Conservation (phyloP, 2,113 vertebrate species). For the Erythrocercus mccallii region DNA sequence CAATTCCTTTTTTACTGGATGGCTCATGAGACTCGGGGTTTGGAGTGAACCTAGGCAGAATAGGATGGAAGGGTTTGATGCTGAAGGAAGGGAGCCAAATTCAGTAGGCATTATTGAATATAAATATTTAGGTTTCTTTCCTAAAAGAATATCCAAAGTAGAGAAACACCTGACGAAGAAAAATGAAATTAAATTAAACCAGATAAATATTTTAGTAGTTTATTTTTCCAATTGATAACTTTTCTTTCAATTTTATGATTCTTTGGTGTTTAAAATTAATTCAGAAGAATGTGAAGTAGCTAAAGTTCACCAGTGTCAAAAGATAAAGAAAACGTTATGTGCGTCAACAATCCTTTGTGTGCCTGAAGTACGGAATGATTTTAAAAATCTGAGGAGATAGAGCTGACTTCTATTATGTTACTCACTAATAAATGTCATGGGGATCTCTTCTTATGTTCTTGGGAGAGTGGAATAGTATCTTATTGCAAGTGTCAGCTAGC, state of each 20-base stretch:
- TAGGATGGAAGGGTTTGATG: background rate
- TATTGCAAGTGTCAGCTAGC: background rate
- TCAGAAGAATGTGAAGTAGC: background rate
- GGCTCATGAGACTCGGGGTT: background rate
- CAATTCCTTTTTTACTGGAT: background rate
- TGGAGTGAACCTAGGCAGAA: background rate
- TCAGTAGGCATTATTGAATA: background rate
- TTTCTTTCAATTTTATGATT: background rate
- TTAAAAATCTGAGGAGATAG: background rate
- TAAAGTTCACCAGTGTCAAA: background rate
- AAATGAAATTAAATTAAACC: background rate
- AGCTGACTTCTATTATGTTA: background rate
- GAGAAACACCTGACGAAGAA: background rate
- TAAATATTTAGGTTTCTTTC: background rate
- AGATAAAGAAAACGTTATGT: background rate
- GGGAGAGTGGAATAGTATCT: background rate
- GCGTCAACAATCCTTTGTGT: background rate
- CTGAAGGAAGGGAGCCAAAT: background rate
- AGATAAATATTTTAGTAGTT: background rate
- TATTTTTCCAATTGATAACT: background rate
- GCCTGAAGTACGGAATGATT: background rate
- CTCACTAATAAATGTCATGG: background rate
- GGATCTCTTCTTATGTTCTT: background rate
- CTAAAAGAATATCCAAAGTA: background rate
- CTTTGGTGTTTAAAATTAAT: background rate